Evolutionary conservation across 2,113 vertebrate genomes (phyloP), one percentile per base, ranked within the genome.

Genomic region (Grantiella picta): DNA sequence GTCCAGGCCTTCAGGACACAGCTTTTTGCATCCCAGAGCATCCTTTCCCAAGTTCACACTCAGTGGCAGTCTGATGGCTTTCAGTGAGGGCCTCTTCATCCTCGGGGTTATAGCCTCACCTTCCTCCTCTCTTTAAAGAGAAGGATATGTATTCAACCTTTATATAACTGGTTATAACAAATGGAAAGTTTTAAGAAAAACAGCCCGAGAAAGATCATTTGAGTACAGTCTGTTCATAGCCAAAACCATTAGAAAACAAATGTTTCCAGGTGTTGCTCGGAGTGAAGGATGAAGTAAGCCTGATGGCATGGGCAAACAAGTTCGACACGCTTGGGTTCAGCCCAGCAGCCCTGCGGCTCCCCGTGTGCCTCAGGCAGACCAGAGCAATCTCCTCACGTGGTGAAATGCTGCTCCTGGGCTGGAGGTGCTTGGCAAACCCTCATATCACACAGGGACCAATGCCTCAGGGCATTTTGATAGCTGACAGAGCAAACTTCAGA

Each of bases 211-310:
- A 77, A 54, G 23, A 75, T 38, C 16, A 42, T 81, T 69, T 0
- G 1, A 61, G 36, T 47, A 61, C 50, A 52, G 36, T 27, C 71
- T 91, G 45, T 54, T 95, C 65, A 68, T 21, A 50, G 54, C 54
- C 22, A 76, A 92, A 84, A 84, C 25, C 60, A 54, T 12, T 75
- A 59, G 77, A 84, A 96, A 86, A 77, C 56, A 89, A 81, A 66
- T 57, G 69, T 84, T 94, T 84, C 81, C 65, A 87, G 89, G 92
- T 78, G 65, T 66, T 92, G 36, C 83, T 86, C 0, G 0, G 49
- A 75, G 35, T 18, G 72, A 50, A 59, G 60, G 72, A 25, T 82
- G 84, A 92, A 86, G 65, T 81, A 89, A 82, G 60, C 33, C 72
- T 68, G 60, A 78, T 80, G 80, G 49, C 60, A 70, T 5, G 44